These are phyloP conservation scores for Engraulis encrasicolus DNA, from an alignment of 2,113 vertebrate species.

Conservation along the genomic window DNA sequence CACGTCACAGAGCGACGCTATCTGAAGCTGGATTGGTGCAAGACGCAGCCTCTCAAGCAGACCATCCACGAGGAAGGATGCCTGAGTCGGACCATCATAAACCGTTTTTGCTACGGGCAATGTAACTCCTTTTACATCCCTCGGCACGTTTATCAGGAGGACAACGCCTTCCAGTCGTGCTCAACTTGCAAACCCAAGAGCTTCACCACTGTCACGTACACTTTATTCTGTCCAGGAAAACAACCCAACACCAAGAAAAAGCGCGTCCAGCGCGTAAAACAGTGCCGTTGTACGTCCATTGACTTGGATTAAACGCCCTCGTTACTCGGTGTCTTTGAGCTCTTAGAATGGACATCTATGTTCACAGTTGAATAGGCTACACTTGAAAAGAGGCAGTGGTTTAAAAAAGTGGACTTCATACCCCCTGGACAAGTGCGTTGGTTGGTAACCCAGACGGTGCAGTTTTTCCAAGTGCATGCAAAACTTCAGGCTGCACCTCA, in stretches of 20 bases:
- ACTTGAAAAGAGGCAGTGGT: neutral
- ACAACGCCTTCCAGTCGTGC: constrained; percentile 91
- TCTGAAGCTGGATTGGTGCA: constrained; percentile 94
- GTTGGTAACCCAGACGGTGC: neutral
- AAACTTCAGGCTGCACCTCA: neutral
- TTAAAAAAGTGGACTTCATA: neutral
- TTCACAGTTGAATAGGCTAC: neutral
- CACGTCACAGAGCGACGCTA: constrained; percentile 95
- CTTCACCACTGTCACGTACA: constrained; percentile 92
- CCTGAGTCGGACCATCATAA: constrained; percentile 89
- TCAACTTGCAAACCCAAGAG: constrained; percentile 94
- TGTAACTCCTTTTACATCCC: constrained; percentile 99
- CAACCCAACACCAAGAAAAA: constrained; percentile 89
- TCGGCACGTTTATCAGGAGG: constrained; percentile 87
- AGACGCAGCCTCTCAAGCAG: constrained; percentile 95
- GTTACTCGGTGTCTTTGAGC: neutral
- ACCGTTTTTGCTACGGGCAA: constrained; percentile 96
- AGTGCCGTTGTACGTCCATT: constrained; percentile 92
- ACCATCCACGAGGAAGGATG: constrained; percentile 93
- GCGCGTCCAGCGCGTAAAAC: constrained; percentile 92
- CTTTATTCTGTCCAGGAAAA: constrained; percentile 88
- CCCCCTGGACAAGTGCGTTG: neutral
- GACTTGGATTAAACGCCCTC: constrained; percentile 83
- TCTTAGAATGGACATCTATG: neutral
- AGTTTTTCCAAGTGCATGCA: neutral